Evolutionary conservation across 2,797 vertebrate genomes (phyloP), one percentile per base, ranked within the genome.

Genomic region (Bucorvus abyssinicus): DNA sequence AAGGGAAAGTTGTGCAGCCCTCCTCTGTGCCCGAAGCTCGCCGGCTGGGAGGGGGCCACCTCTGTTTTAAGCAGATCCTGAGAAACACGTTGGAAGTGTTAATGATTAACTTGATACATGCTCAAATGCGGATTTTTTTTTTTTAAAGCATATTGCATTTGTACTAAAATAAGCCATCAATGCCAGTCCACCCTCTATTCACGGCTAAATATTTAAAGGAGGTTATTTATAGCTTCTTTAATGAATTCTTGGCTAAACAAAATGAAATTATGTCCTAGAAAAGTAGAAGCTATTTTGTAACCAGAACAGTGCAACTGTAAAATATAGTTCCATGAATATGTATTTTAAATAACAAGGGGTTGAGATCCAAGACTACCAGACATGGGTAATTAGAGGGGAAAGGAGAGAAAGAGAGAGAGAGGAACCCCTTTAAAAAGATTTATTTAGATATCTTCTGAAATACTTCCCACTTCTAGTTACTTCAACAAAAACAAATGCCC

Each of bases 201-300:
- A 97, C 74, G 87, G 97, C 98, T 98, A 97, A 98, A 97, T 98
- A 97, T 96, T 97, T 97, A 98, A 97, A 97, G 96, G 96, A 96
- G 96, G 97, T 97, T 98, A 98, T 98, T 98, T 98, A 98, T 98
- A 98, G 97, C 96, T 96, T 94, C 97, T 97, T 97, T 97, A 98
- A 98, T 98, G 98, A 98, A 97, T 97, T 98, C 97, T 97, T 98
- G 96, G 96, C 97, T 98, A 98, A 98, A 97, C 97, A 97, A 97
- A 98, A 98, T 97, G 97, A 98, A 97, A 97, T 98, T 97, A 97
- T 98, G 97, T 97, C 98, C 97, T 97, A 97, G 97, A 98, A 98
- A 98, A 98, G 96, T 97, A 95, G 96, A 95, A 97, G 97, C 97
- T 98, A 97, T 98, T 97, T 98, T 98, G 97, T 97, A 98, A 97